Evolutionary conservation across 1,140 invertebrate genomes (phyloP).

Genomic region (Bilobella aurantiaca): DNA sequence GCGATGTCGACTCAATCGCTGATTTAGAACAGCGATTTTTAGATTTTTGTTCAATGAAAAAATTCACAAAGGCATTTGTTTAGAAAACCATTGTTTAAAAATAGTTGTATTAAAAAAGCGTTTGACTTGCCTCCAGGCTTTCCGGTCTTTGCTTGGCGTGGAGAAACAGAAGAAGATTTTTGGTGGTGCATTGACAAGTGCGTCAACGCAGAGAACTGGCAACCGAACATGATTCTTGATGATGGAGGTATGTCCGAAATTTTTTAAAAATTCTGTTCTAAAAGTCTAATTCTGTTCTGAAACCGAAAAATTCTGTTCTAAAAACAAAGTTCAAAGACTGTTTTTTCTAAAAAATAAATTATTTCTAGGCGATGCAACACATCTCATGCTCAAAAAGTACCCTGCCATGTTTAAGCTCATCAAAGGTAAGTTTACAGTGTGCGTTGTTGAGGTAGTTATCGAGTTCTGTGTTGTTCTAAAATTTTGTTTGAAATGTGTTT

Average conservation of each 20-base stretch:
- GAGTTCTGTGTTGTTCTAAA: neutral
- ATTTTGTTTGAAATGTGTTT: too few species aligned
- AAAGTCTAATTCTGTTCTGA: neutral
- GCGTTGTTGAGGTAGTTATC: neutral
- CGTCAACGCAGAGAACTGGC: conserved; percentile 83
- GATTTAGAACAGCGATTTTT: too few species aligned
- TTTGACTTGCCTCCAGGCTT: conserved; percentile 46
- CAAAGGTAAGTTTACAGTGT: conserved; percentile 53
- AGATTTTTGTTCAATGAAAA: too few species aligned
- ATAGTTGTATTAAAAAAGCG: neutral
- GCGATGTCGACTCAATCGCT: too few species aligned
- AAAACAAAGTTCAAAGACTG: too few species aligned
- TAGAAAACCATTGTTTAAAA: too few species aligned
- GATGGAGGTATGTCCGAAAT: conserved; percentile 68
- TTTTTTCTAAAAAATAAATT: neutral
- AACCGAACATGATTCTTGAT: conserved; percentile 97
- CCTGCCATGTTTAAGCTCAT: conserved; percentile 89
- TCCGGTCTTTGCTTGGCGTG: conserved; percentile 88
- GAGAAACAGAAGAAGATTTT: conserved; percentile 93
- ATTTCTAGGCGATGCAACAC: conserved; percentile 47
- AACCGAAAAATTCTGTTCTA: too few species aligned
- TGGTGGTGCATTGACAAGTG: conserved; percentile 98
- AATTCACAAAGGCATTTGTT: too few species aligned
- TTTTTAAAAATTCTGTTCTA: too few species aligned
- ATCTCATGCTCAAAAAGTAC: conserved; percentile 94